Evolutionary conservation across 2,113 vertebrate species (phyloP), one percentile per base, ranked within the genome.

Genomic region (Hippocampus guttulatus): DNA sequence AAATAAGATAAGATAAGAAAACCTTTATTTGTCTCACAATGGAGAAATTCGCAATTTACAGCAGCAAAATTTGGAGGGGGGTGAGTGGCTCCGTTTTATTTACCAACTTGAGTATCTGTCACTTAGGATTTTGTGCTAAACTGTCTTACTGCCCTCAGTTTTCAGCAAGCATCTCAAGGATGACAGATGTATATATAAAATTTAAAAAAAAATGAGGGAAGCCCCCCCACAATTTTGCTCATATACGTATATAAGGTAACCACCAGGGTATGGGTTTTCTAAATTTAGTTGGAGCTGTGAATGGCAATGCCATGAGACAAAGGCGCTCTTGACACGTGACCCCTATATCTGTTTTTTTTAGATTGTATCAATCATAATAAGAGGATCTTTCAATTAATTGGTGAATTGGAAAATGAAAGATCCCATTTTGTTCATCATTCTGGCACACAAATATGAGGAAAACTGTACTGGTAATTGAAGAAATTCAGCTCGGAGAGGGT

Each of bases 231-330:
- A 49, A 43, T 84, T 84, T 85, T 77, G 61, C 81, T 67, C 75
- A 68, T 83, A 82, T 75, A 38, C 33, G 5, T 38, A 84, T 81
- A 81, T 81, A 87, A 87, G 81, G 76, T 91, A 88, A 79, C 64
- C 83, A 73, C 58, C 81, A 87, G 84, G 60, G 67, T 86, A 86
- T 80, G 74, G 45, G 64, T 73, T 89, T 92, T 93, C 91, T 92
- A 93, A 92, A 92, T 89, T 86, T 78, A 81, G 90, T 70, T 41
- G 64, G 66, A 67, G 73, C 67, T 45, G 74, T 83, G 82, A 91
- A 91, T 91, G 78, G 65, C 81, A 87, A 71, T 89, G 77, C 84
- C 86, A 91, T 92, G 84, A 84, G 84, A 83, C 66, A 69, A 52
- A 68, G 70, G 21, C 55, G 55, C 11, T 47, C 68, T 81, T 67